These are phyloP conservation scores for Gymnocypris eckloni DNA, from an alignment of 2,797 vertebrate genomes.

Conservation along the genomic window DNA sequence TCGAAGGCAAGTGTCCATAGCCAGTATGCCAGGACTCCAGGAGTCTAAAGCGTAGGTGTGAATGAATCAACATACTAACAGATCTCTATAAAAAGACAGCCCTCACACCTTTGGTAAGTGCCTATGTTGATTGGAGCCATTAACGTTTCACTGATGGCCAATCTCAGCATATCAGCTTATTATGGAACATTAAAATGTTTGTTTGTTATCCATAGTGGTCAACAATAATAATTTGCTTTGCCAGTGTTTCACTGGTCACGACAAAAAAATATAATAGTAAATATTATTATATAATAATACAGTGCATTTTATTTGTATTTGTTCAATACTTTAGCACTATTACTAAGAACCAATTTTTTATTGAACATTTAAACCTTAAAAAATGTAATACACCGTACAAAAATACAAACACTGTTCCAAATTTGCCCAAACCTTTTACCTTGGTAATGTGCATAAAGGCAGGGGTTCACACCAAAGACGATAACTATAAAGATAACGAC, in stretches of 20 bases:
- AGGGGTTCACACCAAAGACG: too few relatives aligned
- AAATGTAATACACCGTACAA: background rate
- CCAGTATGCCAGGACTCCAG: constrained; percentile 43
- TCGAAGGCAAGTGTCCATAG: constrained; percentile 28
- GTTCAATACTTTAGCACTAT: too few relatives aligned
- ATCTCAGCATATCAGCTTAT: constrained; percentile 50
- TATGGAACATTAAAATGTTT: background rate
- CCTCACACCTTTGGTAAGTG: constrained; percentile 53
- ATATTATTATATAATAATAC: background rate
- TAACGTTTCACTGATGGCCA: constrained; percentile 58
- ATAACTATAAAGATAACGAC: too few relatives aligned
- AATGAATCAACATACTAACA: constrained; percentile 67
- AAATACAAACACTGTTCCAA: background rate
- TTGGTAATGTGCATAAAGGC: background rate
- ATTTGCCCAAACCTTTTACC: background rate
- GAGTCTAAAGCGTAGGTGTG: constrained; percentile 57
- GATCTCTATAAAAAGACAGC: constrained; percentile 66
- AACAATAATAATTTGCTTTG: background rate
- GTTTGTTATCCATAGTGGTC: background rate
- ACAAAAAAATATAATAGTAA: background rate
- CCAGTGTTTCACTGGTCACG: background rate
- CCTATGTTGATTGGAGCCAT: constrained; percentile 55
- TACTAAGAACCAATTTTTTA: background rate
- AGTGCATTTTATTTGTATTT: too few relatives aligned
- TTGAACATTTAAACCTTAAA: background rate